Percentiles rank a stretch among this genome's conserved stretches.
Evolutionary conservation across 1,140 invertebrate species (phyloP).

Genomic region (Kradibia gibbosae): DNA sequence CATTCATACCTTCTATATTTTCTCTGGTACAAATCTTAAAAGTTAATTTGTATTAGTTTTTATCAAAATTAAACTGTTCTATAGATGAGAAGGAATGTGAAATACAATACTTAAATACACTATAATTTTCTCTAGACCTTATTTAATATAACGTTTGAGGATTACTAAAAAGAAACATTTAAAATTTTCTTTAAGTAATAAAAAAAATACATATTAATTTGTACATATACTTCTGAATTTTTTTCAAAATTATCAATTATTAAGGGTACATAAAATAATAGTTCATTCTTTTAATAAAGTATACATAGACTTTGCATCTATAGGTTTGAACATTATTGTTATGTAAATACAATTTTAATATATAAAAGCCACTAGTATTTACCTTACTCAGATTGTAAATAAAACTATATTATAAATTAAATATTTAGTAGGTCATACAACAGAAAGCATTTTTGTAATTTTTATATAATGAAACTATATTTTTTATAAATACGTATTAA

Average conservation of each 20-base stretch:
- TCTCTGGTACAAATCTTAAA: background rate
- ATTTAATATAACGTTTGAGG: too few relatives aligned
- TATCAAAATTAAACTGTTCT: background rate
- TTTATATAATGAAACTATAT: too few relatives aligned
- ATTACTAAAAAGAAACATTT: too few relatives aligned
- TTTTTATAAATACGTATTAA: too few relatives aligned
- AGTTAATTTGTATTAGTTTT: slow-evolving; percentile 13
- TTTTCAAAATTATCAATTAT: background rate
- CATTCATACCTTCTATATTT: background rate
- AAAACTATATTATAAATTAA: background rate
- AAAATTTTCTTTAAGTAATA: too few relatives aligned
- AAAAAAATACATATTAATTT: too few relatives aligned
- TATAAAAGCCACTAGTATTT: background rate
- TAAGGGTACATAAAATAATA: background rate
- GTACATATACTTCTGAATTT: too few relatives aligned
- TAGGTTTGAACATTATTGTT: background rate
- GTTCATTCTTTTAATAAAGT: background rate
- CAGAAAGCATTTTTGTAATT: too few relatives aligned
- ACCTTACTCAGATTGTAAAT: background rate
- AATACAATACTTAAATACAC: background rate
- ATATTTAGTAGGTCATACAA: too few relatives aligned
- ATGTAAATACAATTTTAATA: background rate
- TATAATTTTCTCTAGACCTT: background rate
- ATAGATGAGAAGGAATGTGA: background rate
- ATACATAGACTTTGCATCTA: background rate